phyloP scores from a whole-genome alignment of 53 echinoderm and acorn worm genomes.

The Stichopus horrens region DNA sequence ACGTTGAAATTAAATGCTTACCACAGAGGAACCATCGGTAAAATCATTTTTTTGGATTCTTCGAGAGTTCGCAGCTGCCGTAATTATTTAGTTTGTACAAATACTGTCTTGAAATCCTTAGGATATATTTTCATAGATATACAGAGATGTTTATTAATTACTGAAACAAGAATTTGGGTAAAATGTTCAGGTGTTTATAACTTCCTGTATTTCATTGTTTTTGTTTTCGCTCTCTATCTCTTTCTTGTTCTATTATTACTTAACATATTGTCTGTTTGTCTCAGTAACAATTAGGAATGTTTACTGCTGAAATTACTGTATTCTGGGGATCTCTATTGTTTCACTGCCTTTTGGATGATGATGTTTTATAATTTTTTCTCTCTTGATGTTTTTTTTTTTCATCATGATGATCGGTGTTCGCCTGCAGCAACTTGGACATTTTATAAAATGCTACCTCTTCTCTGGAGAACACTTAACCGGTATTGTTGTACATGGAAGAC shows the following conservation, averaged over 20 bases:
- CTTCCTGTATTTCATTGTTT: not conserved
- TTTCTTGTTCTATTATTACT: not conserved
- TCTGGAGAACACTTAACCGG: too few relatives aligned
- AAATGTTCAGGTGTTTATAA: not conserved
- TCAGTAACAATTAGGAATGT: not conserved
- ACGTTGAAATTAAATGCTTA: not conserved
- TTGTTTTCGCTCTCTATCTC: not conserved
- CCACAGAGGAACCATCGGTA: not conserved
- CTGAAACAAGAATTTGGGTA: not conserved
- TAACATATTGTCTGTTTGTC: not conserved
- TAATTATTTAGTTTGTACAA: not conserved
- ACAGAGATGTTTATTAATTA: not conserved
- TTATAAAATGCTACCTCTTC: too few relatives aligned
- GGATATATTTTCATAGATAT: slow-evolving; percentile 10
- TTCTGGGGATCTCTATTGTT: not conserved
- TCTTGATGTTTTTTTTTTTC: not conserved
- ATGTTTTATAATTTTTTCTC: too few relatives aligned
- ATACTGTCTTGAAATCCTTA: not conserved
- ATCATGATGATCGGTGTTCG: too few relatives aligned
- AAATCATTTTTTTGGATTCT: not conserved
- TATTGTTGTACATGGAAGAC: too few relatives aligned
- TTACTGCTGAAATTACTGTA: not conserved
- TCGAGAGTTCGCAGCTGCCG: not conserved
- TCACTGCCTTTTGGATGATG: not conserved
- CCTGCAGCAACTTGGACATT: too few relatives aligned